Base-by-base conservation (phyloP, 2,797 vertebrate genomes). In the Austrolebias charrua region DNA sequence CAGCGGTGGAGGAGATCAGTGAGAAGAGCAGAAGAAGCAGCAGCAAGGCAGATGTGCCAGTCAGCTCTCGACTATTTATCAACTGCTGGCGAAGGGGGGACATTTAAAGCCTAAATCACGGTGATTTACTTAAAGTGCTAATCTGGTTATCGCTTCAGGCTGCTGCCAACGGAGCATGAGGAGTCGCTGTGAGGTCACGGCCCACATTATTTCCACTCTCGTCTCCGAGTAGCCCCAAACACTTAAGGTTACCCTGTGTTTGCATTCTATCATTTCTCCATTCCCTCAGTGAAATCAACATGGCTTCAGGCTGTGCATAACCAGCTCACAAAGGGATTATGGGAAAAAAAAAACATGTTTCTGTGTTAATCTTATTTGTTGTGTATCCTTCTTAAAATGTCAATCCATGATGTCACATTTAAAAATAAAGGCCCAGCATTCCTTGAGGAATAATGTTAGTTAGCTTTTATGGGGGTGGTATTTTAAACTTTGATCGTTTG, bases 121-220 rank as follows among this genome's bases (percentile, higher is more conserved):
- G 66, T 76, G 82, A 88, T 82, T 88, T 86, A 81, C 73, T 64
- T 78, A 79, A 80, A 87, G 76, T 82, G 80, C 53, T 87, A 89
- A 90, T 89, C 86, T 71, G 80, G 90, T 89, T 89, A 90, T 88
- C 80, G 6, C 83, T 81, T 76, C 75, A 67, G 80, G 78, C 72
- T 75, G 77, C 61, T 65, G 77, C 60, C 83, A 89, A 84, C 78
- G 63, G 78, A 80, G 52, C 70, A 79, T 73, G n/a, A 55, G 62
- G 70, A 46, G 67, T 59, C 63, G 76, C 18, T 58, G 66, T 68
- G 67, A 72, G 80, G 80, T 78, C 29, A 24, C 15, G 65, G 51
- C 61, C 24, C 62, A 82, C 55, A 11, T 72, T 60, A 60, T 82
- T 78, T 78, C 75, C 29, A 18, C 40, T 50, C 24, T 28, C 45